Conservation (phyloP, 2,113 vertebrate genomes). For the Aphyosemion australe region DNA sequence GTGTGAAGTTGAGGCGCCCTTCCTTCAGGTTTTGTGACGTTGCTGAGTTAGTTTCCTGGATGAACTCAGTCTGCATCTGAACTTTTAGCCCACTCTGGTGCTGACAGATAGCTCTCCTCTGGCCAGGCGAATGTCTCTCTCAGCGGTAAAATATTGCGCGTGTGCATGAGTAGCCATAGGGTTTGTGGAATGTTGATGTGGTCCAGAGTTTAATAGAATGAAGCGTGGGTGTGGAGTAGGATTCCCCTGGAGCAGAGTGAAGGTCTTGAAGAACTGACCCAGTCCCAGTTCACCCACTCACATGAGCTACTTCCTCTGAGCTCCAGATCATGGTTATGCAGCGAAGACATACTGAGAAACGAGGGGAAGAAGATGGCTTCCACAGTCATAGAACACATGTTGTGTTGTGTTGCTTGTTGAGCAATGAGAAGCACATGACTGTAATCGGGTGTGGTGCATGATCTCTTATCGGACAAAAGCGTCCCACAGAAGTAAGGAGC, state of each 20-base stretch:
- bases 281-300: conserved; percentile 59
- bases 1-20: no score
- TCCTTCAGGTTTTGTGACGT: no score
- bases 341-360: conserved; percentile 16
- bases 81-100: conserved; percentile 12
- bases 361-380: neutral
- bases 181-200: conserved; percentile 53
- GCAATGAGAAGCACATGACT: conserved; percentile 73
- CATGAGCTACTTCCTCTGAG: conserved; percentile 23
- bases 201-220: conserved; percentile 55
- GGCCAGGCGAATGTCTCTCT: conserved; percentile 2
- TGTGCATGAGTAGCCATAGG: conserved; percentile 25
- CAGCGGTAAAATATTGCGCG: conserved; percentile 18
- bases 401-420: conserved; percentile 59
- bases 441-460: conserved; percentile 64
- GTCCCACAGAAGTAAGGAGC: conserved; percentile 56
- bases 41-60: neutral
- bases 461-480: conserved; percentile 74
- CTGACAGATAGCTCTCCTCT: conserved; percentile 6
- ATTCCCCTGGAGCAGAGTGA: conserved; percentile 55
- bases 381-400: conserved; percentile 45
- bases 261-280: conserved; percentile 63
- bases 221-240: conserved; percentile 58
- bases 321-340: conserved; percentile 19
- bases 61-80: neutral